Evolutionary conservation across 1,140 invertebrate genomes (phyloP).

Genomic region (Mercenaria mercenaria): DNA sequence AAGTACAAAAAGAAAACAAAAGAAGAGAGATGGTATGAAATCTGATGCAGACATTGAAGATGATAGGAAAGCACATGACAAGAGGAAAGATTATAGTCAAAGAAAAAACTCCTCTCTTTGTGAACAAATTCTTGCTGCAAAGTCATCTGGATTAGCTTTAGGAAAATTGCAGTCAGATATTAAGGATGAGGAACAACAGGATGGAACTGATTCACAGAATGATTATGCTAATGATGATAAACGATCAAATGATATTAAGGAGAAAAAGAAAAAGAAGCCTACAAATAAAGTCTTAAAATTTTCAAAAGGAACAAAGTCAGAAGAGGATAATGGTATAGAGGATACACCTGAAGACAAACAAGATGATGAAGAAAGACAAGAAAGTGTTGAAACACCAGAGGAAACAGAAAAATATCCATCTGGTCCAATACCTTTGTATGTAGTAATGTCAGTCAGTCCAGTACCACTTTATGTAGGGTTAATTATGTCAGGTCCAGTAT

Average conservation of each 20-base stretch:
- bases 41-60: not conserved
- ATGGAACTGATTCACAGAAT: not conserved
- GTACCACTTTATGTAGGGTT: no score
- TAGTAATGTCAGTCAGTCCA: no score
- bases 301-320: not conserved
- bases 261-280: not conserved
- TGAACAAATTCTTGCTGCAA: conserved; percentile 7
- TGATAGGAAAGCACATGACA: not conserved
- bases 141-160: not conserved
- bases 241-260: no score
- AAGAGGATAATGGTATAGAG: not conserved
- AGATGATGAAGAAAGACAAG: not conserved
- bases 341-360: not conserved
- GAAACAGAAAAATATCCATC: not conserved
- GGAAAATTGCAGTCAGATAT: not conserved
- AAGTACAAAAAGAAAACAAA: not conserved
- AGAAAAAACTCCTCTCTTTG: not conserved
- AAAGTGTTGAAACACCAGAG: not conserved
- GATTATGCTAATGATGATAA: not conserved
- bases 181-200: not conserved
- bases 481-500: no score
- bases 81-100: not conserved
- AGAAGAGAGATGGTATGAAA: not conserved
- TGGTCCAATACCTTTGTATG: conserved; percentile 39
- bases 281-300: not conserved